Evolutionary conservation across 1,140 invertebrate genomes (phyloP).

Genomic region (Ridgeia piscesae): DNA sequence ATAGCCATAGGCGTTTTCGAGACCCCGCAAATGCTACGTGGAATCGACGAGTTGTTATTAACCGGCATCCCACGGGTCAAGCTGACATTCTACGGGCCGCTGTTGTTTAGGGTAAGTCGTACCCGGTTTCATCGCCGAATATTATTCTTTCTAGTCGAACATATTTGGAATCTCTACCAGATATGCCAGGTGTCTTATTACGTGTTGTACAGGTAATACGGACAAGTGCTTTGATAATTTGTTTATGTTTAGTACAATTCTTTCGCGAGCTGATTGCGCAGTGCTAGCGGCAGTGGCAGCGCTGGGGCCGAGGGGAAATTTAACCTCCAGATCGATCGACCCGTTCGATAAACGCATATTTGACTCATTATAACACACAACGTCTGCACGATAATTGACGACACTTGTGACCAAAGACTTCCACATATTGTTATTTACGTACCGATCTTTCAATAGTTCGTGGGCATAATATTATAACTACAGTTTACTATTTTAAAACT

Average conservation of each 20-base stretch:
- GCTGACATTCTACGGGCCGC: background rate
- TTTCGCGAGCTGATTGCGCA: background rate
- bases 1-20: no score
- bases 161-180: background rate
- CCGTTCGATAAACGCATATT: background rate
- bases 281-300: background rate
- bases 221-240: background rate
- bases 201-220: background rate
- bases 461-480: background rate
- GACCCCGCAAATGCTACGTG: background rate
- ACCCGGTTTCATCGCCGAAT: background rate
- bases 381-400: background rate
- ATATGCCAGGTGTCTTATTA: background rate
- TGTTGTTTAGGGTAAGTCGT: background rate
- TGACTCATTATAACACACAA: background rate
- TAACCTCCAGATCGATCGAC: background rate
- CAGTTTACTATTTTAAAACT: background rate
- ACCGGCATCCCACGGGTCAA: background rate
- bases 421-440: background rate
- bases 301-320: background rate
- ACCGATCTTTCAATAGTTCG: background rate
- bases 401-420: no score
- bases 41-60: background rate
- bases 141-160: background rate
- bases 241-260: background rate